Percentiles rank a stretch among this genome's conserved stretches.
phyloP scores from a whole-genome alignment of 2,888 invertebrate species.

The Eurytoma adleriae region DNA sequence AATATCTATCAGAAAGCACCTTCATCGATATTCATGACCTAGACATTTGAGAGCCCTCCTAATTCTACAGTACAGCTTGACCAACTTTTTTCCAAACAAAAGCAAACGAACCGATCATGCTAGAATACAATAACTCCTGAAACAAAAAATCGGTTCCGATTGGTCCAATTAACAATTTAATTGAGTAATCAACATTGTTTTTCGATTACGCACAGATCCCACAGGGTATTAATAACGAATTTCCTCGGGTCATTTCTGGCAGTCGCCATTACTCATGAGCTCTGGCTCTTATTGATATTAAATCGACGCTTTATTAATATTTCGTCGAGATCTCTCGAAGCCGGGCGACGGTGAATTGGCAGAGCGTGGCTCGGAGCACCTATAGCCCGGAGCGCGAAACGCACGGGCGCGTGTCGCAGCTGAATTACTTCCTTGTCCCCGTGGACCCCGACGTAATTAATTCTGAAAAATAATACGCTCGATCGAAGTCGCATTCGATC shows the following conservation, averaged over 20 bases:
- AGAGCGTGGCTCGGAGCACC: constrained; percentile 5
- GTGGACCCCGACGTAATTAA: constrained; percentile 30
- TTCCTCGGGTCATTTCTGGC: constrained; percentile 11
- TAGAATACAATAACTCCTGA: too few species aligned
- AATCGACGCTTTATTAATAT: constrained; percentile 43
- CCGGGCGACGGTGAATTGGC: constrained; percentile 13
- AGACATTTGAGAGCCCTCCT: too few species aligned
- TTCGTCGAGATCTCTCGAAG: not conserved
- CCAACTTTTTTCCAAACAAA: too few species aligned
- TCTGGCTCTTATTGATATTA: constrained; percentile 28
- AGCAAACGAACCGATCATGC: too few species aligned
- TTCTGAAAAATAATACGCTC: constrained; percentile 12
- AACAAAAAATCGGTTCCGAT: not conserved
- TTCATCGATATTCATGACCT: too few species aligned
- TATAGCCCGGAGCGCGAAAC: constrained; percentile 18
- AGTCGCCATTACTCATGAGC: not conserved
- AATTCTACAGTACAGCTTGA: too few species aligned
- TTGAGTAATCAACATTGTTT: not conserved
- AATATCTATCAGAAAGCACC: too few species aligned
- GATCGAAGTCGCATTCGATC: not conserved
- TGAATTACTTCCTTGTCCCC: constrained; percentile 35
- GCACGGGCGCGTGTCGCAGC: constrained; percentile 14
- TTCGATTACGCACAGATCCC: not conserved
- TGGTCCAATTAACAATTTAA: not conserved
- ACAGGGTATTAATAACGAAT: not conserved